A percentile compares a stretch with the other conserved stretches of the same genome.
These are phyloP conservation scores for Acronicta aceris DNA, from an alignment of 2,888 invertebrate species.

Conservation along the genomic window DNA sequence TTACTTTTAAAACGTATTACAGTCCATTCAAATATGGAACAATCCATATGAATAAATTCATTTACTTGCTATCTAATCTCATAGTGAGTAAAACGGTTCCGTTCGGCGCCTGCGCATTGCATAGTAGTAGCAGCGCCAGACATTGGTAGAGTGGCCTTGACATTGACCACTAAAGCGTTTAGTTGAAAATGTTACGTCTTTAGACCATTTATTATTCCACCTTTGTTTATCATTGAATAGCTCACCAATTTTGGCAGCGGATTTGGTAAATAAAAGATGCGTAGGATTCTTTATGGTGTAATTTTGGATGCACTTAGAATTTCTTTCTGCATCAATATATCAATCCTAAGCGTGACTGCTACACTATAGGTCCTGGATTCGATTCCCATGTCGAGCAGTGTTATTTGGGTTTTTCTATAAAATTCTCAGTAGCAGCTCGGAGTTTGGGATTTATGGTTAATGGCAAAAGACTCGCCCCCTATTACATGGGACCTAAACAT, in stretches of 20 bases:
- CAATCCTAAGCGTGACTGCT: too few species aligned
- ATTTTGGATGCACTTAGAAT: not conserved
- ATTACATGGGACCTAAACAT: too few species aligned
- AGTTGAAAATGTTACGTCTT: conserved; percentile 24
- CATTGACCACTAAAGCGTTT: conserved; percentile 41
- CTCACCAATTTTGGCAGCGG: conserved; percentile 5
- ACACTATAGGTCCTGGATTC: too few species aligned
- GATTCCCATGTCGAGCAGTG: too few species aligned
- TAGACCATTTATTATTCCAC: conserved; percentile 20
- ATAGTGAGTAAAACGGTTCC: conserved; percentile 37
- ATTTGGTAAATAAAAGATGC: not conserved
- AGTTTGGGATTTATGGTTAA: too few species aligned
- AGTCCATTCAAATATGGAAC: conserved; percentile 6
- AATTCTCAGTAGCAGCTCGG: too few species aligned
- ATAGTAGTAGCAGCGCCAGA: conserved; percentile 33
- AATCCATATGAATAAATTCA: conserved; percentile 4
- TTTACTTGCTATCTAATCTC: conserved; percentile 16
- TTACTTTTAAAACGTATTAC: too few species aligned
- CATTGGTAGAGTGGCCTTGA: conserved; percentile 48
- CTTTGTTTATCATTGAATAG: conserved; percentile 24
- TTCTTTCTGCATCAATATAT: too few species aligned
- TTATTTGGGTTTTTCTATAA: too few species aligned
- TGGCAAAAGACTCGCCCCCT: too few species aligned
- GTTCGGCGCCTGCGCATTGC: conserved; percentile 41
- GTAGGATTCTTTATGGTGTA: not conserved